Evolutionary conservation across 92 coral and sea anemone species (phyloP).

Genomic region (Parazoanthus darwini): DNA sequence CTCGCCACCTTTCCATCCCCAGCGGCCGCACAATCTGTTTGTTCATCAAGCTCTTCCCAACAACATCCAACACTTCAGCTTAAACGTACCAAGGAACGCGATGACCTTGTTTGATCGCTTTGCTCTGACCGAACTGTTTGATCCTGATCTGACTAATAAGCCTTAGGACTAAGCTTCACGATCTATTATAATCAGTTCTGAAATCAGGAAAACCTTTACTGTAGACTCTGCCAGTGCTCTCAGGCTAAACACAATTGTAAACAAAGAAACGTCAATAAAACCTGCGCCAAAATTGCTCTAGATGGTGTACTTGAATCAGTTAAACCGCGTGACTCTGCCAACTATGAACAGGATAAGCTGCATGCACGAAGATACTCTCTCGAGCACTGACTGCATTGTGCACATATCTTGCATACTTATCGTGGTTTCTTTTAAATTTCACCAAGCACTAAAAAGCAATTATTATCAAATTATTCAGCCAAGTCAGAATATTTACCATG

Average conservation of each 20-base stretch:
- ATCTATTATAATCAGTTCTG: not conserved
- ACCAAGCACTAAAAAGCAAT: no score
- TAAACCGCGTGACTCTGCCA: not conserved
- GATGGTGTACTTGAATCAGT: not conserved
- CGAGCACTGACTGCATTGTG: not conserved
- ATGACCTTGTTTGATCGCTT: not conserved
- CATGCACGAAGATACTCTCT: not conserved
- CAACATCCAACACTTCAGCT: not conserved
- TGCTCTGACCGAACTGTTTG: not conserved
- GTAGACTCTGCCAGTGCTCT: conserved; percentile 1
- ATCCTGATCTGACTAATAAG: not conserved
- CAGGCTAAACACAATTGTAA: not conserved
- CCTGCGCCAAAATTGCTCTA: not conserved
- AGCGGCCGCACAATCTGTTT: not conserved
- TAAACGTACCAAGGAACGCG: not conserved
- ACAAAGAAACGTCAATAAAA: not conserved
- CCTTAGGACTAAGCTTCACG: no score
- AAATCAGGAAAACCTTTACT: not conserved
- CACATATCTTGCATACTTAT: not conserved
- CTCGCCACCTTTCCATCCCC: not conserved
- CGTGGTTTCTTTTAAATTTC: not conserved
- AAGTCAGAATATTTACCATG: not conserved
- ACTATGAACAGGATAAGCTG: not conserved
- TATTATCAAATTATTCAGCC: no score
- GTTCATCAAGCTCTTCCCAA: not conserved